Conservation (phyloP, 1,140 invertebrate species). For the Zophobas atratus region DNA sequence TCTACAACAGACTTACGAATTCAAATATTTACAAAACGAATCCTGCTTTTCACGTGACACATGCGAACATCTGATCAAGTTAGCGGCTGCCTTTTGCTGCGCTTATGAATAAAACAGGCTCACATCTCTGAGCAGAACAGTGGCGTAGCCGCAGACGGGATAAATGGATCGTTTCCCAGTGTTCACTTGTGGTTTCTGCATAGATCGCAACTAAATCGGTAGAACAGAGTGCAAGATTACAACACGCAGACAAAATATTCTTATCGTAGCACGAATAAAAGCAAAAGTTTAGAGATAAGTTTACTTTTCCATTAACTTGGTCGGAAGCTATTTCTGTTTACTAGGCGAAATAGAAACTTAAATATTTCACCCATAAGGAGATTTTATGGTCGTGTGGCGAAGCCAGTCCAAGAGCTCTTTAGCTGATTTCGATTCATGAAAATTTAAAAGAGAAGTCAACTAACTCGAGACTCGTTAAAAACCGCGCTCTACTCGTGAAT, state of each 20-base stretch:
- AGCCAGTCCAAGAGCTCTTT: conserved; percentile 5
- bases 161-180: too few relatives aligned
- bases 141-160: conserved; percentile 14
- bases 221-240: too few relatives aligned
- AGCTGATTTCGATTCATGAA: conserved; percentile 20
- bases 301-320: too few relatives aligned
- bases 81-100: conserved; percentile 32
- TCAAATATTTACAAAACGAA: conserved; percentile 47
- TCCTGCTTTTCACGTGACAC: conserved; percentile 45
- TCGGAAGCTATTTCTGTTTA: too few relatives aligned
- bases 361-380: not conserved
- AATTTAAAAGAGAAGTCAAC: conserved; percentile 21
- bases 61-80: conserved; percentile 48
- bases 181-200: too few relatives aligned
- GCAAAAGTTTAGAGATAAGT: too few relatives aligned
- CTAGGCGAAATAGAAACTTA: not conserved
- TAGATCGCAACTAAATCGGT: too few relatives aligned
- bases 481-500: conserved; percentile 12
- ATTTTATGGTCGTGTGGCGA: not conserved
- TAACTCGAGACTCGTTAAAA: conserved; percentile 23
- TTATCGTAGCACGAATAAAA: too few relatives aligned
- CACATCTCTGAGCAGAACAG: conserved; percentile 19
- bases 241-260: too few relatives aligned
- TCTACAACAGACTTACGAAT: not conserved
- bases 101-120: conserved; percentile 44